Base-by-base conservation (phyloP, 2,888 invertebrate genomes). In the Marasmarcha lunaedactyla region DNA sequence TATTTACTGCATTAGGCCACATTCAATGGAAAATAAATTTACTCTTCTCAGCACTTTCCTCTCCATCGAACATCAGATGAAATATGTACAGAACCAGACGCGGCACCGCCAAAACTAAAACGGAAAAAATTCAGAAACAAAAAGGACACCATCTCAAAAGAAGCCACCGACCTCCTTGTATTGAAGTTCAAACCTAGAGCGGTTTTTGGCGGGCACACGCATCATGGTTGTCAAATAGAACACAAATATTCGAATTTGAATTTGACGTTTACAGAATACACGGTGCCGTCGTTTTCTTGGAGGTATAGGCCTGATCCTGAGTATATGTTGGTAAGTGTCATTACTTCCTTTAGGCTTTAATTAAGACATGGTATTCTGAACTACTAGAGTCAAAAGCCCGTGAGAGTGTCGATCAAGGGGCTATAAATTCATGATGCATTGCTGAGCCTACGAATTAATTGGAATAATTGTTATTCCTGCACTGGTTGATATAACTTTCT, bases 271-370 rank as follows among this genome's bases (percentile, higher is more conserved):
- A 73, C 86, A 35, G 93, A 94, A 71, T 88, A 89, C 51, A 97
- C 97, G 0, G 87, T 98, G 20, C 90, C 98, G 1, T 98, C 98
- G 3, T 98, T 97, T 61, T 97, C 92, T 60, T 98, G 98, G 98
- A 86, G 98, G 44, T 97, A 99, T 71, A 94, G 93, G 60, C 87
- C 91, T 44, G 91, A 93, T 74, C 98, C 98, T 0, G 93, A 93
- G 54, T 96, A 93, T 72, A 86, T 95, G 62, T 70, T 98, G 87
- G 97, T 97, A 76, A 85, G 85, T 54, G 15, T 36, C 2, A n/a
- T 15, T n/a, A n/a, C 33, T 33, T 9, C n/a, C 11, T n/a, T 33
- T 33, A 33, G 33, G 5, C n/a, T n/a, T n/a, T n/a, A n/a, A n/a
- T n/a, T n/a, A n/a, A n/a, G n/a, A n/a, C n/a, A n/a, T n/a, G n/a